Percentiles rank a stretch among this genome's conserved stretches.
phyloP scores from a whole-genome alignment of 2,888 invertebrate genomes.

The Andrena camellia region DNA sequence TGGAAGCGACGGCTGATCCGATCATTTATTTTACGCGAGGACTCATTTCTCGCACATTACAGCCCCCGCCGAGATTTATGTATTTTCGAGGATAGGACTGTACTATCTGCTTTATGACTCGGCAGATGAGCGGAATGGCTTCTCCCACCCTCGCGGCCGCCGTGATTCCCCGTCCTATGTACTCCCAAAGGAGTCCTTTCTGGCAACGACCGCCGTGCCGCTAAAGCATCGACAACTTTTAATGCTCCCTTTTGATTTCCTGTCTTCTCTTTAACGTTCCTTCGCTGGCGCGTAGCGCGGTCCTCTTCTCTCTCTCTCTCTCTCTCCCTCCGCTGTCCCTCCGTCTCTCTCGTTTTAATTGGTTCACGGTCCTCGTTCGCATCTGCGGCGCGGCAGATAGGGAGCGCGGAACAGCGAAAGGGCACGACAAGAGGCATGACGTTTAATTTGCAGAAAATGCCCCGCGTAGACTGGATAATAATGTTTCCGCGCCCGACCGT shows the following conservation, averaged over 20 bases:
- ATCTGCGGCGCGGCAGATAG: not conserved
- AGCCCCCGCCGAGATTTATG: conserved; percentile 76
- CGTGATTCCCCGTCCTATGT: conserved; percentile 60
- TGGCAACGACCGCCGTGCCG: conserved; percentile 73
- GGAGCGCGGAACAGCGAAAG: not conserved
- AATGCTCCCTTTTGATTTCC: conserved; percentile 78
- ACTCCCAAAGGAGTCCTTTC: conserved; percentile 77
- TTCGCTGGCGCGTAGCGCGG: conserved; percentile 6
- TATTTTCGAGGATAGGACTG: conserved; percentile 77
- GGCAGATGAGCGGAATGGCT: conserved; percentile 82
- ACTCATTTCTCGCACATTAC: conserved; percentile 70
- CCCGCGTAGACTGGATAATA: not conserved
- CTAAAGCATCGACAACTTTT: conserved; percentile 80
- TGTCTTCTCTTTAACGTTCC: conserved; percentile 48
- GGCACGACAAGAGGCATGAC: not conserved
- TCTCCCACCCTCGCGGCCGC: conserved; percentile 46
- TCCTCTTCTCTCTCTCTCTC: not conserved
- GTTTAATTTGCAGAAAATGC: conserved; percentile 19
- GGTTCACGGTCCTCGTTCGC: conserved; percentile 29
- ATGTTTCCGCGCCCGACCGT: not conserved
- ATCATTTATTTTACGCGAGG: conserved; percentile 74
- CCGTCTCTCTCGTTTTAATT: conserved; percentile 33
- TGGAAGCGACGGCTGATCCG: conserved; percentile 65
- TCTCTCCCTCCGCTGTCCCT: not conserved
- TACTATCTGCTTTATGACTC: conserved; percentile 82